Conservation (phyloP, 2,888 invertebrate species). For the Erebia aethiops region DNA sequence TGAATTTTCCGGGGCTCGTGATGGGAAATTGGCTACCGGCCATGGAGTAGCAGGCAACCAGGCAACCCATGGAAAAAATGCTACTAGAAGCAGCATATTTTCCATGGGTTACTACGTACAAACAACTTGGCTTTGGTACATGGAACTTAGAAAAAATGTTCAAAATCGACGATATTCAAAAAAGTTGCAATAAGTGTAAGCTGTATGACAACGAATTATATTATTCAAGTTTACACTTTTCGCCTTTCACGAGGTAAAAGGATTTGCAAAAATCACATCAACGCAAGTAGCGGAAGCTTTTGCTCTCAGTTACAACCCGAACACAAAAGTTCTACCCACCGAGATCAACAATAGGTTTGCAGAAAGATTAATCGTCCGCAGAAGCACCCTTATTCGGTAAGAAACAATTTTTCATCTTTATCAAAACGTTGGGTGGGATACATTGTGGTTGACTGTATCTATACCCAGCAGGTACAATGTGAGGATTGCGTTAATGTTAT, state of each 20-base stretch:
- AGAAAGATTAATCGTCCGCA: constrained; percentile 79
- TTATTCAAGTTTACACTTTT: constrained; percentile 18
- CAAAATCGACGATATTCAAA: neutral
- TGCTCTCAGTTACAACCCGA: constrained; percentile 69
- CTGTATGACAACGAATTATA: neutral
- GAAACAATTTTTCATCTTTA: constrained; percentile 81
- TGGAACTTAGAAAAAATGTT: neutral
- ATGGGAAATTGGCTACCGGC: no score
- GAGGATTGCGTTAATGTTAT: constrained; percentile 8
- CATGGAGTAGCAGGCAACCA: no score
- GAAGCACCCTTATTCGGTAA: constrained; percentile 69
- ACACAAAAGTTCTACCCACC: constrained; percentile 72
- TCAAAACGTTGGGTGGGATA: constrained; percentile 68
- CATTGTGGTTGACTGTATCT: constrained; percentile 50
- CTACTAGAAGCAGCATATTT: no score
- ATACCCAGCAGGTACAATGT: constrained; percentile 7
- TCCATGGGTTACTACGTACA: no score
- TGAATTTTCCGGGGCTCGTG: no score
- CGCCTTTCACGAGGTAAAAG: constrained; percentile 25
- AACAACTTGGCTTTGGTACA: no score
- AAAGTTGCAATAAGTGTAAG: neutral
- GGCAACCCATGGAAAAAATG: no score
- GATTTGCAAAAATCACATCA: constrained; percentile 60
- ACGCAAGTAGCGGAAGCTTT: constrained; percentile 64
- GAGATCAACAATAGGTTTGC: constrained; percentile 75